phyloP scores from a whole-genome alignment of 2,113 vertebrate species.

The Pyxicephalus adspersus region DNA sequence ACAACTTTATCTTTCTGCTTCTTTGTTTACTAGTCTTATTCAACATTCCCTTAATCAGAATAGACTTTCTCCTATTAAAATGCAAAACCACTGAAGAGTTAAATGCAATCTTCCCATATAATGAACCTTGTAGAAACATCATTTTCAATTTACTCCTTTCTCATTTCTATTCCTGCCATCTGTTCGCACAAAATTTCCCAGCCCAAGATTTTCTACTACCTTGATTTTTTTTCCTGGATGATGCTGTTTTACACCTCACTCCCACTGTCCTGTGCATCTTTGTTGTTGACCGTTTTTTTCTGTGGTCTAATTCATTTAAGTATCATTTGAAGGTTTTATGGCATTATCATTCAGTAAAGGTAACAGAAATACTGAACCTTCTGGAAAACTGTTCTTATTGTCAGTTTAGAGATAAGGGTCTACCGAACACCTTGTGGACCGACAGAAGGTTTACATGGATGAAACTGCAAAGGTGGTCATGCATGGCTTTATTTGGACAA shows the following conservation, averaged over 20 bases:
- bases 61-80: background rate
- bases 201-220: background rate
- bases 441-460: too few species aligned
- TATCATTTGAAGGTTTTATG: background rate
- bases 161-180: constrained; percentile 29
- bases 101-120: background rate
- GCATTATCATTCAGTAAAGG: background rate
- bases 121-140: constrained; percentile 5
- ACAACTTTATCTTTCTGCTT: background rate
- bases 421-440: background rate
- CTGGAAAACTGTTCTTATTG: background rate
- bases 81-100: constrained; percentile 6
- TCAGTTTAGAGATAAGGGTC: background rate
- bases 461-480: too few species aligned
- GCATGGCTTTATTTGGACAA: too few species aligned
- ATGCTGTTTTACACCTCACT: constrained; percentile 29
- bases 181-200: constrained; percentile 18
- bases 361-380: background rate
- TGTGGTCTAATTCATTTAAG: background rate
- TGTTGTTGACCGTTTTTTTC: background rate
- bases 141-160: constrained; percentile 27
- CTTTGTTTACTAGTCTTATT: background rate
- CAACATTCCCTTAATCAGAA: background rate
- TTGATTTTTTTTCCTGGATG: background rate
- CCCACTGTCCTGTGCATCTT: background rate